Base-by-base conservation (phyloP, 2,797 vertebrate genomes). In the Halcyon badia region DNA sequence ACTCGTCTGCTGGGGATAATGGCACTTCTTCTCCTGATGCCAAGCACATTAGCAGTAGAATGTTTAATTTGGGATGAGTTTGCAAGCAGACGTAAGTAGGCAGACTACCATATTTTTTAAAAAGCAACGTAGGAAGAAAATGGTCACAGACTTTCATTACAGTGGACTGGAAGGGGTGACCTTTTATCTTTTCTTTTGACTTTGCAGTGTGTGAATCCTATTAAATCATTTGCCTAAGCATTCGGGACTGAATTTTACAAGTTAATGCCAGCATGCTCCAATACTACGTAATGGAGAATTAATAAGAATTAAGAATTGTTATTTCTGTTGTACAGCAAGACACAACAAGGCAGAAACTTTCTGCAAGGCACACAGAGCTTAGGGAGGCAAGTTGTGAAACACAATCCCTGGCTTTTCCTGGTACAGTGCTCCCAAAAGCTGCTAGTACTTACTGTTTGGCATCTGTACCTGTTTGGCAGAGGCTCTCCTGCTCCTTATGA, bases 1-100 rank as follows among this genome's bases (percentile, higher is more conserved):
- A n/a, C 54, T 92, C 21, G 58, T 21, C 89, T 92, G 42, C 79
- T 86, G 58, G 31, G 72, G 76, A 78, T 97, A 92, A 94, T 94
- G 83, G 84, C 72, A 65, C 79, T 96, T 90, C 33, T 83, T 49
- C 66, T 83, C 41, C 49, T 42, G 37, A 78, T 78, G 90, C 79
- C 95, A 95, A 96, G 31, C 90, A 31, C 78, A 79, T 92, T 93
- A 94, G 64, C 69, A 83, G 37, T 11, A 71, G 24, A 82, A 79
- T 17, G 6, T 72, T 58, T 71, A 56, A 88, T 16, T 90, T 7
- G 4, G 37, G 77, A 70, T 60, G 37, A 33, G 24, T 75, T 73
- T 87, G 64, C 64, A 82, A 89, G 41, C 39, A 77, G 60, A 82
- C 90, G 42, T 56, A 84, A 77, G 35, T 19, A 79, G 51, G 22